These are phyloP conservation scores for Xylocampa areola DNA, from an alignment of 2,888 invertebrate species.

Conservation along the genomic window DNA sequence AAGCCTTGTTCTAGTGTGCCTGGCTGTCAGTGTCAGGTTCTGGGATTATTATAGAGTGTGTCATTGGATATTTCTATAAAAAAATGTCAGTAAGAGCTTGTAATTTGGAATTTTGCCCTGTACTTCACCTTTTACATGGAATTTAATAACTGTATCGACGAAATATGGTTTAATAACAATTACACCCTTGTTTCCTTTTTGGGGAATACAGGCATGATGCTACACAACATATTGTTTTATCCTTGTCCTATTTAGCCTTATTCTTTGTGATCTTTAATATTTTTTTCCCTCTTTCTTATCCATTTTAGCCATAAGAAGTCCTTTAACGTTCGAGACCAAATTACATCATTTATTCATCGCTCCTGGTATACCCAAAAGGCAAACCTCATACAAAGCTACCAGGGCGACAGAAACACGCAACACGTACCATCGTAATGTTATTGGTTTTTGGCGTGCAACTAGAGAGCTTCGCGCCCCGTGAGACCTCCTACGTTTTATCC, in stretches of 20 bases:
- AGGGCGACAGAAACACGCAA: slow-evolving; percentile 73
- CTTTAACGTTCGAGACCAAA: slow-evolving; percentile 29
- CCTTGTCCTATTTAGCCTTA: background rate
- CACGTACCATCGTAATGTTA: slow-evolving; percentile 84
- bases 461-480: slow-evolving; percentile 67
- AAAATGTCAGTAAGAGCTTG: no score
- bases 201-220: no score
- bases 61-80: no score
- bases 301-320: slow-evolving; percentile 4
- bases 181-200: no score
- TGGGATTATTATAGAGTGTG: no score
- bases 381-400: slow-evolving; percentile 59
- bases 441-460: slow-evolving; percentile 81
- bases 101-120: no score
- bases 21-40: no score
- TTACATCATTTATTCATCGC: slow-evolving; percentile 49
- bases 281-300: background rate
- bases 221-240: no score
- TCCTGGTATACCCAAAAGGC: slow-evolving; percentile 37
- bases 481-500: slow-evolving; percentile 81
- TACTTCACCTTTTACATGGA: no score
- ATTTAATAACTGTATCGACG: no score
- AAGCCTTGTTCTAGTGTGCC: no score
- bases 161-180: no score
- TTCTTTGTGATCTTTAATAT: background rate